These are phyloP conservation scores for Axinella damicornis DNA, from an alignment of 37 sponge, comb jelly and placozoan species.

Conservation along the genomic window DNA sequence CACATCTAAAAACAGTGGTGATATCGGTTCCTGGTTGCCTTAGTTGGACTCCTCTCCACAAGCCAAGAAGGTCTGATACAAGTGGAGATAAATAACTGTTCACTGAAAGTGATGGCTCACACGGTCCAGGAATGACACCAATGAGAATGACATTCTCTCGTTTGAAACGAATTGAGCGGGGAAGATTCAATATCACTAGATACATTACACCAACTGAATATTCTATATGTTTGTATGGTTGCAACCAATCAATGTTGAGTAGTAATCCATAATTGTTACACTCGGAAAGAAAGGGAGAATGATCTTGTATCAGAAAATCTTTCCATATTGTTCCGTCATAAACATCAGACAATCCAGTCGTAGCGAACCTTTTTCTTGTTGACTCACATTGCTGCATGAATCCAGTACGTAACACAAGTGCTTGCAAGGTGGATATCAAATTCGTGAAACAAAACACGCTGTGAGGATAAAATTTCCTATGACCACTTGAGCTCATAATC, in stretches of 20 bases:
- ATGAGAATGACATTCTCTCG: slow-evolving; percentile 17
- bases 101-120: slow-evolving; percentile 17
- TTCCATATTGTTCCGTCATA: slow-evolving; percentile 44
- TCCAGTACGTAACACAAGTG: background rate
- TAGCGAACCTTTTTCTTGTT: background rate
- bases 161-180: background rate
- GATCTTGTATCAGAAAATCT: background rate
- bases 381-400: background rate
- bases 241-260: slow-evolving; percentile 45
- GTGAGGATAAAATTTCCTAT: background rate
- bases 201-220: slow-evolving; percentile 40
- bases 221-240: slow-evolving; percentile 21
- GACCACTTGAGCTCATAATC: too few relatives aligned
- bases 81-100: slow-evolving; percentile 34
- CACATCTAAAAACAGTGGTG: slow-evolving; percentile 12
- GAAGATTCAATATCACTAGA: slow-evolving; percentile 24
- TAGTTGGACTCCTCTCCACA: slow-evolving; percentile 25
- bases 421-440: background rate
- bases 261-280: background rate
- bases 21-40: background rate
- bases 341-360: background rate
- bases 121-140: slow-evolving; percentile 46
- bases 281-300: slow-evolving; percentile 5
- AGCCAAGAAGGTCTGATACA: slow-evolving; percentile 15
- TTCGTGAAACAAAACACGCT: background rate